Evolutionary conservation across 2,888 invertebrate genomes (phyloP).

Genomic region (Temnothorax unifasciatus): DNA sequence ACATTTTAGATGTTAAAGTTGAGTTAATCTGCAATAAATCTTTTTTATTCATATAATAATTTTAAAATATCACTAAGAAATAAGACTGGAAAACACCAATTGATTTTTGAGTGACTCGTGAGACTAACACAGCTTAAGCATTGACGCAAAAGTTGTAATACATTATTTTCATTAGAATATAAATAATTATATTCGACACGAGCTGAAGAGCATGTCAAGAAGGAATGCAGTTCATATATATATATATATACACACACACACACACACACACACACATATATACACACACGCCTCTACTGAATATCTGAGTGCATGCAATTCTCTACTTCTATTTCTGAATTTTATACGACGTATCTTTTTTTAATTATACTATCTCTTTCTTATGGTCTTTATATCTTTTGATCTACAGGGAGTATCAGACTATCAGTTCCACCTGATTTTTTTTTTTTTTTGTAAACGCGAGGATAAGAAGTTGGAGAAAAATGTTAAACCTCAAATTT

Average conservation of each 20-base stretch:
- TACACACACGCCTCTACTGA: conserved; percentile 55
- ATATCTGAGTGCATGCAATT: conserved; percentile 70
- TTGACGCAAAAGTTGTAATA: background rate
- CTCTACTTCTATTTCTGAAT: conserved; percentile 45
- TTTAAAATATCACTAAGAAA: background rate
- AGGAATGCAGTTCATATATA: conserved; percentile 69
- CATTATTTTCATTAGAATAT: conserved; percentile 15
- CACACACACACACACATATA: too few relatives aligned
- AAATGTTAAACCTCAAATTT: too few relatives aligned
- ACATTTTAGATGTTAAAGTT: background rate
- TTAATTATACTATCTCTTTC: conserved; percentile 42
- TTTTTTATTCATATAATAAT: background rate
- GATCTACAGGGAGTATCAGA: background rate
- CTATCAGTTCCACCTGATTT: too few relatives aligned
- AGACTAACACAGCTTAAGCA: background rate
- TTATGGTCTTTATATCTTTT: conserved; percentile 20
- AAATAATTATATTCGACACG: conserved; percentile 25
- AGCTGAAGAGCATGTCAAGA: conserved; percentile 68
- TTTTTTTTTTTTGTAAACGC: too few relatives aligned
- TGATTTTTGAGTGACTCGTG: background rate
- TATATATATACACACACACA: conserved; percentile 49
- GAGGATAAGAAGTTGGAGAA: too few relatives aligned
- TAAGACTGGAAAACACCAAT: background rate
- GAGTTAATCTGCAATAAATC: background rate
- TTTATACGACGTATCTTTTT: conserved; percentile 13